phyloP scores from a whole-genome alignment of 2,888 invertebrate genomes.

The Cremastinae sp. region DNA sequence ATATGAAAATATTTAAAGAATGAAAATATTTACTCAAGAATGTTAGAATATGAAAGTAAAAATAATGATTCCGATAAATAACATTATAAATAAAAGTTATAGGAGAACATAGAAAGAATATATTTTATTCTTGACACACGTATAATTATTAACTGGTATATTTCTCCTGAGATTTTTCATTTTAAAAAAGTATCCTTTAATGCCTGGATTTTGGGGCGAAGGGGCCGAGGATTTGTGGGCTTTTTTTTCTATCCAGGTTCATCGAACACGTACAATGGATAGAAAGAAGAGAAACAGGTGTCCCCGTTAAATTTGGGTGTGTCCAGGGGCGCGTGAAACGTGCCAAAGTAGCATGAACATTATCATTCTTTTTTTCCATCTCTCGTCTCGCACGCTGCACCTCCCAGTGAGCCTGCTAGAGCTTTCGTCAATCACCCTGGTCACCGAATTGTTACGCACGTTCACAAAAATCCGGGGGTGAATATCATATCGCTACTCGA shows the following conservation, averaged over 20 bases:
- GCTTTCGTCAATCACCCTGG: slow-evolving; percentile 36
- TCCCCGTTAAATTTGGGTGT: slow-evolving; percentile 70
- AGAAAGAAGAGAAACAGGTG: slow-evolving; percentile 73
- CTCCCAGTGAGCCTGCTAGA: background rate
- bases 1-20: too few relatives aligned
- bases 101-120: too few relatives aligned
- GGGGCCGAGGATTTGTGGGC: slow-evolving; percentile 3
- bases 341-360: slow-evolving; percentile 39
- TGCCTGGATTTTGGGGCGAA: background rate
- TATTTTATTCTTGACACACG: too few relatives aligned
- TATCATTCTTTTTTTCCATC: slow-evolving; percentile 17
- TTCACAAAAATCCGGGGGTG: slow-evolving; percentile 66
- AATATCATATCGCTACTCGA: slow-evolving; percentile 77
- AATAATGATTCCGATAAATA: too few relatives aligned
- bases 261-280: background rate
- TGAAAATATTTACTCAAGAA: too few relatives aligned
- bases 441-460: slow-evolving; percentile 50
- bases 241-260: background rate
- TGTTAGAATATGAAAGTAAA: too few relatives aligned
- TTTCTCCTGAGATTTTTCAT: too few relatives aligned
- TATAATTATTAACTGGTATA: too few relatives aligned
- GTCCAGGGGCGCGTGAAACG: slow-evolving; percentile 45
- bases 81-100: too few relatives aligned
- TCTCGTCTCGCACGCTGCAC: background rate
- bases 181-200: too few relatives aligned